Base-by-base conservation (phyloP, 1,140 invertebrate genomes). In the Drosophila guanche region DNA sequence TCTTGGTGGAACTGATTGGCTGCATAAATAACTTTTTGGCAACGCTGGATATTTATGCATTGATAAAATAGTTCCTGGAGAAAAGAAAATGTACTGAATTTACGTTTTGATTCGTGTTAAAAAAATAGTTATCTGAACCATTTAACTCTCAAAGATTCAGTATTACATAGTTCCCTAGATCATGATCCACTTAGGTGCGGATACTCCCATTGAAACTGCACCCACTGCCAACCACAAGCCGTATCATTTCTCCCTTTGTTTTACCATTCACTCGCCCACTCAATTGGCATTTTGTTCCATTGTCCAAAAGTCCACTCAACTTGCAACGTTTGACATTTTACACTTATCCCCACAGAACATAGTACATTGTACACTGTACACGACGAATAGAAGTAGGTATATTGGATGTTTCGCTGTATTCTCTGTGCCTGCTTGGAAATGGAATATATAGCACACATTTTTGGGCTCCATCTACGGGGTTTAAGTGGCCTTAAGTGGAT, bases 401-500 rank as follows among this genome's bases (percentile, higher is more conserved):
- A 54, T 61, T 40, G 8, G 51, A 42, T 59, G 5, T 27, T 12
- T 37, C 33, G 4, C 33, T 12, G 29, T 33, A 10, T 33, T 33
- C 8, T 0, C 29, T 16, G 33, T 14, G 2, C 0, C 8, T 22
- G 41, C 14, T 27, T 22, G 14, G 20, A 27, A 5, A 27, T 43
- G 51, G 46, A 63, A 63, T 54, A 42, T 55, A 48, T 46, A 54
- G 55, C 53, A 57, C 47, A 58, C 59, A 53, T 46, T 78, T 74
- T 60, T 55, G 59, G 52, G 29, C 47, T 59, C 27, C 43, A 42
- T 33, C 65, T 53, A 25, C n/a, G 42, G 58, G 46, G 45, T 59
- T 81, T 73, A 70, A 81, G 79, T 78, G 74, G 78, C 79, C 67
- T 83, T 78, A 81, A 81, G 79, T 81, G 79, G 79, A 81, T 81